These are phyloP conservation scores for Nomada flava DNA, from an alignment of 2,888 invertebrate genomes.

Conservation along the genomic window DNA sequence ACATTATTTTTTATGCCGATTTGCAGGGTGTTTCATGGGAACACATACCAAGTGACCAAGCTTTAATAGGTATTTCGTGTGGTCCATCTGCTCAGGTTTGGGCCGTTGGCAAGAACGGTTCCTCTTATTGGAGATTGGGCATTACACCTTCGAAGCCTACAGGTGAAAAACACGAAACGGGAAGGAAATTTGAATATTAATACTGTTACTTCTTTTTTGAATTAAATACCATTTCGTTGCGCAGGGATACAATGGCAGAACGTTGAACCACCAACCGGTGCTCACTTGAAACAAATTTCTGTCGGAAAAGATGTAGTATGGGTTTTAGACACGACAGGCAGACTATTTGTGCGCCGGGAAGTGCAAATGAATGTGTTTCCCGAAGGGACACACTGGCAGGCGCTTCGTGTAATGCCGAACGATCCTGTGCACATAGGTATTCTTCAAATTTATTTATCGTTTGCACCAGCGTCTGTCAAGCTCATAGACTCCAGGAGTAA, in stretches of 20 bases:
- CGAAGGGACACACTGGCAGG: slow-evolving; percentile 94
- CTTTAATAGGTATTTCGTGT: slow-evolving; percentile 90
- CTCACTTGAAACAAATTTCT: slow-evolving; percentile 90
- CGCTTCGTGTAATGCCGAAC: slow-evolving; percentile 86
- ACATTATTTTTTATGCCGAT: background rate
- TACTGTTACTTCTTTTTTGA: background rate
- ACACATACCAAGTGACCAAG: slow-evolving; percentile 92
- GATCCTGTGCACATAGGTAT: slow-evolving; percentile 86
- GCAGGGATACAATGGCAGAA: slow-evolving; percentile 91
- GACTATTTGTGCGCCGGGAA: slow-evolving; percentile 91
- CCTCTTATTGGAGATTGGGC: slow-evolving; percentile 92
- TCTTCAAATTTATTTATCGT: slow-evolving; percentile 51
- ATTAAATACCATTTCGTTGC: background rate
- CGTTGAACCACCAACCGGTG: slow-evolving; percentile 89
- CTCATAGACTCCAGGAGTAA: slow-evolving; percentile 18
- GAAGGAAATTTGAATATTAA: background rate
- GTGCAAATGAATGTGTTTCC: slow-evolving; percentile 89
- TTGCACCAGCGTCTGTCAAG: slow-evolving; percentile 52
- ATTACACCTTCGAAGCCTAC: slow-evolving; percentile 89
- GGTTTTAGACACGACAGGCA: slow-evolving; percentile 91
- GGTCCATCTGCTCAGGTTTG: slow-evolving; percentile 90
- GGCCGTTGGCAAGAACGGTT: slow-evolving; percentile 95
- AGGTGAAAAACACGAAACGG: slow-evolving; percentile 79
- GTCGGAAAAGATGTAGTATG: slow-evolving; percentile 91
- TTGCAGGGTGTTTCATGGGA: slow-evolving; percentile 91